These are phyloP conservation scores for Eristalinus aeneus DNA, from an alignment of 2,888 invertebrate genomes.

Conservation along the genomic window DNA sequence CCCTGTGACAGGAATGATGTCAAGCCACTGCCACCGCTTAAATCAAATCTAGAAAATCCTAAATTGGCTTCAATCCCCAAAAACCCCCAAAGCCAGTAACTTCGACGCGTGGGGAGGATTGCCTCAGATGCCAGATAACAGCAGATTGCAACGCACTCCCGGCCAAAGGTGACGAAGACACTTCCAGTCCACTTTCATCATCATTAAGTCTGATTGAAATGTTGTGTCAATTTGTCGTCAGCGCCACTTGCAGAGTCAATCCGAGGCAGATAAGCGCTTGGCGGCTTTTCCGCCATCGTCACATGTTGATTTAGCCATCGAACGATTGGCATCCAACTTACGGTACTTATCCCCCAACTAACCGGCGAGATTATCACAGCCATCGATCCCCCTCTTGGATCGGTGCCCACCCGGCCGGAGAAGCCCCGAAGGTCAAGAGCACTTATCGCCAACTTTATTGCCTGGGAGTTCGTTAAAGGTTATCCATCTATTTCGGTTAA, in stretches of 20 bases:
- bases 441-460: conserved; percentile 61
- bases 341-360: conserved; percentile 49
- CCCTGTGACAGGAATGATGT: too few relatives aligned
- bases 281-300: conserved; percentile 2
- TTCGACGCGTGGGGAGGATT: not conserved
- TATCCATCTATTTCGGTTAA: conserved; percentile 57
- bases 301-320: conserved; percentile 30
- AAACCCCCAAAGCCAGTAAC: too few relatives aligned
- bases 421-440: conserved; percentile 50
- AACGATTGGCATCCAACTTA: conserved; percentile 50
- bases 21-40: too few relatives aligned
- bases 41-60: too few relatives aligned
- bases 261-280: not conserved
- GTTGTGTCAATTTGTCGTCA: not conserved
- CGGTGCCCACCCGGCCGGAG: conserved; percentile 5
- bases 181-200: not conserved
- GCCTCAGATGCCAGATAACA: not conserved
- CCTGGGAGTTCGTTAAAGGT: conserved; percentile 39
- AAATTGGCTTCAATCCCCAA: too few relatives aligned
- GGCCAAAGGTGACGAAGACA: not conserved
- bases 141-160: not conserved
- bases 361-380: conserved; percentile 57
- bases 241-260: not conserved
- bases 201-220: conserved; percentile 21
- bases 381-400: conserved; percentile 46